Conservation (phyloP, 1,140 invertebrate genomes). For the Galendromus occidentalis region DNA sequence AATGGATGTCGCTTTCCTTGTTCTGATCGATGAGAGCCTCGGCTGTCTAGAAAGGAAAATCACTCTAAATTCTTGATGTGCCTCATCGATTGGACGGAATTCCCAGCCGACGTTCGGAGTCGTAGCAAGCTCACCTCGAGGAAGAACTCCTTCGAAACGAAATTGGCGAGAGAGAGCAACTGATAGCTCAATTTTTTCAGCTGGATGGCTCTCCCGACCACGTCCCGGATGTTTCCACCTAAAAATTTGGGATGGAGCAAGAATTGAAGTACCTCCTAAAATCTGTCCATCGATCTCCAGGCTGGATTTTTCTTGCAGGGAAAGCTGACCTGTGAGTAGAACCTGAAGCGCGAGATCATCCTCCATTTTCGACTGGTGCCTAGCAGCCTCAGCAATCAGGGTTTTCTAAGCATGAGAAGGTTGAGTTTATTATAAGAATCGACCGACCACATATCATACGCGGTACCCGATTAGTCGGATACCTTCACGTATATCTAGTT, state of each 20-base stretch:
- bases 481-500: background rate
- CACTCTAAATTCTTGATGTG: no score
- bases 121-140: background rate
- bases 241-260: background rate
- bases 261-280: no score
- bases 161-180: background rate
- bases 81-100: background rate
- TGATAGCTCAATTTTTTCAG: background rate
- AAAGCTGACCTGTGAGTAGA: background rate
- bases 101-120: background rate
- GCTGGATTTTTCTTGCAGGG: no score
- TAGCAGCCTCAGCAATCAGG: background rate
- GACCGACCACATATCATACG: background rate
- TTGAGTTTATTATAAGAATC: background rate
- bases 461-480: no score
- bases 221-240: background rate
- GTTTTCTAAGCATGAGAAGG: background rate
- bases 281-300: no score
- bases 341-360: background rate
- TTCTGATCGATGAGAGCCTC: slow-evolving; percentile 2
- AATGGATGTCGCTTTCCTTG: background rate
- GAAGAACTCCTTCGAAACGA: slow-evolving; percentile 3
- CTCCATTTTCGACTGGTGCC: background rate
- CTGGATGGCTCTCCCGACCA: background rate
- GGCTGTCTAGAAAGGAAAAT: background rate